A percentile compares a stretch with the other conserved stretches of the same genome.
Evolutionary conservation across 2,113 vertebrate genomes (phyloP).

Genomic region (Heloderma charlesbogerti): DNA sequence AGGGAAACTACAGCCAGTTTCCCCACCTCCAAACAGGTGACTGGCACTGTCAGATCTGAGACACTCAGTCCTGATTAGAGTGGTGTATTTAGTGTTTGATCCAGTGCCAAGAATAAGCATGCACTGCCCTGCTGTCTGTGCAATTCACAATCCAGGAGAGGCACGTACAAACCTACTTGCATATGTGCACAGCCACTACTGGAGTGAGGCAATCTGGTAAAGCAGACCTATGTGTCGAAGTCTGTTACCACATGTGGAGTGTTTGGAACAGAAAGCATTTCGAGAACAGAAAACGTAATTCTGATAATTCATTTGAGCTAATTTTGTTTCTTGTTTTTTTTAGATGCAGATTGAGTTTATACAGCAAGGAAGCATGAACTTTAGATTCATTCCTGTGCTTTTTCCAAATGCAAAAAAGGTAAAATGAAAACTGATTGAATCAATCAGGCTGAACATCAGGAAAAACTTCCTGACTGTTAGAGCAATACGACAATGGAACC

Average conservation of each 20-base stretch:
- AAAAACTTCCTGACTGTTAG: too few relatives aligned
- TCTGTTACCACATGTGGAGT: background rate
- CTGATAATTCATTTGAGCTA: constrained; percentile 18
- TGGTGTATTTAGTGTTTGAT: background rate
- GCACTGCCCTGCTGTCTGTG: background rate
- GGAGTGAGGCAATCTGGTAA: background rate
- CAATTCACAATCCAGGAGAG: background rate
- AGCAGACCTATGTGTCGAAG: background rate
- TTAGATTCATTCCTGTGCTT: constrained; percentile 93
- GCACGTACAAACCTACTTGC: background rate
- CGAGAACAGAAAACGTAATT: background rate
- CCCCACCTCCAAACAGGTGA: background rate
- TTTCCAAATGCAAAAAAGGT: constrained; percentile 92
- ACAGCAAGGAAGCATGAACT: constrained; percentile 95
- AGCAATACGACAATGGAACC: too few relatives aligned
- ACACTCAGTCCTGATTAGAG: background rate
- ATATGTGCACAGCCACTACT: background rate
- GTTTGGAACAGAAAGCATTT: background rate
- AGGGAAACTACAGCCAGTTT: background rate
- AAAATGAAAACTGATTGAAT: constrained; percentile 36
- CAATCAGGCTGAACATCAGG: too few relatives aligned
- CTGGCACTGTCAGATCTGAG: background rate
- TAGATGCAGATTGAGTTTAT: constrained; percentile 98
- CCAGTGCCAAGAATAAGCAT: background rate
- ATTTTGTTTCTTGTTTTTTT: constrained; percentile 62